phyloP scores from a whole-genome alignment of 2,888 invertebrate genomes.

The Psylliodes chrysocephalus region DNA sequence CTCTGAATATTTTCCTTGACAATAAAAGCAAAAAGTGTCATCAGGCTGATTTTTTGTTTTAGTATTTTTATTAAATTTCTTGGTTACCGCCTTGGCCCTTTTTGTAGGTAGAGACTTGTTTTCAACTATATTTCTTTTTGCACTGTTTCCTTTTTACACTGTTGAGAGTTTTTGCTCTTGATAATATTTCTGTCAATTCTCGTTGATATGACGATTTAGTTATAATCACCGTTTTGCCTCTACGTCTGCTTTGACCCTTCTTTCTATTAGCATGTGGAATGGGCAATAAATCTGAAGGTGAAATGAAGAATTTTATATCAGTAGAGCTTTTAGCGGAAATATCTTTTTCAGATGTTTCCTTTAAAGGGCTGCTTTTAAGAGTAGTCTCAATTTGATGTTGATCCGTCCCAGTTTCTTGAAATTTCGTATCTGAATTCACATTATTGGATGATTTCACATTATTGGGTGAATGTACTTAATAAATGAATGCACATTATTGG shows the following conservation, averaged over 20 bases:
- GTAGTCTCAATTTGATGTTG: no score
- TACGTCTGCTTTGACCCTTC: constrained; percentile 5
- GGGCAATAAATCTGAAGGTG: constrained; percentile 2
- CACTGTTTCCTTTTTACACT: background rate
- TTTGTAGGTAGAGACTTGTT: background rate
- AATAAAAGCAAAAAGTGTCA: constrained; percentile 2
- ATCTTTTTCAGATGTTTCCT: no score
- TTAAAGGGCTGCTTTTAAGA: no score
- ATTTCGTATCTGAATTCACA: no score
- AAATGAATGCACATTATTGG: no score
- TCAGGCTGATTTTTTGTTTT: constrained; percentile 8
- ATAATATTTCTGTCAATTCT: constrained; percentile 9
- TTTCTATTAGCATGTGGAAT: constrained; percentile 13
- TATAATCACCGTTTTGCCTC: constrained; percentile 1
- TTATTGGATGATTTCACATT: no score
- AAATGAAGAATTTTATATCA: constrained; percentile 5
- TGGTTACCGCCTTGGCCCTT: no score
- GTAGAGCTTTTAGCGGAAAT: constrained; percentile 2
- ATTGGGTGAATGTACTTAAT: no score
- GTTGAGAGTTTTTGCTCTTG: constrained; percentile 5
- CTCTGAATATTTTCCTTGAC: constrained; percentile 8
- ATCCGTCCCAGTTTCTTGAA: no score
- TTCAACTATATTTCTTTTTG: background rate
- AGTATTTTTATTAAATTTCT: background rate
- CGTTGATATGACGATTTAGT: constrained; percentile 5